Base-by-base conservation (phyloP, 30 jellyfish, hydroid and myxozoan species). In the Catostylus mosaicus region DNA sequence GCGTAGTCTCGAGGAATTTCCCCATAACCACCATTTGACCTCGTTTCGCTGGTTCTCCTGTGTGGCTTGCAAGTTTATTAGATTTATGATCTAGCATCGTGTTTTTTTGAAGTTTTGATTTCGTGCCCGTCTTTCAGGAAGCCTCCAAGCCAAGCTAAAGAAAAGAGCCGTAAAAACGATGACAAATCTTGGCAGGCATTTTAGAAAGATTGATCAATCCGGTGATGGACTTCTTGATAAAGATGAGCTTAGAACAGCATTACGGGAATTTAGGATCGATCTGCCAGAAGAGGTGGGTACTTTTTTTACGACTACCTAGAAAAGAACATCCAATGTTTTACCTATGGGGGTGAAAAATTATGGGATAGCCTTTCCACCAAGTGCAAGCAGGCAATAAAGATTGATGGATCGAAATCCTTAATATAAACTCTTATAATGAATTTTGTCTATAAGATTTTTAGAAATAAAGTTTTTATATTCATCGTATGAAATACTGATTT, bases 81-180 rank as follows among this genome's bases (percentile, higher is more conserved):
- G 22, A 18, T 48, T 16, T 9, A 77, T n/a, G n/a, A 7, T 79
- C 23, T 64, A 22, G n/a, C 29, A 32, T 66, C 34, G 0, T 24
- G 0, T 20, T 79, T 4, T 38, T 50, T 56, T 1, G 45, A 11
- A 30, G 52, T 50, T 7, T 20, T 2, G 8, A 27, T 76, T 73
- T 48, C 54, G 7, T 36, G 48, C 0, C 30, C 40, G 30, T 3
- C 31, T n/a, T 56, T 45, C 45, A 89, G 97, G 86, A 16, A 56
- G 72, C 23, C 8, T 91, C 45, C 96, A 90, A 30, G 43, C 74
- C 46, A 65, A 77, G 50, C 27, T 91, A 64, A 69, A 72, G 68
- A 79, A 86, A 60, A 90, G 98, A 30, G 98, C 89, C 27, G 75
- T 88, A 12, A 91, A 73, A 75, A 91, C 96, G 29, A 29, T 91